Conservation (phyloP, 2,113 vertebrate species). For the Pelodiscus sinensis region DNA sequence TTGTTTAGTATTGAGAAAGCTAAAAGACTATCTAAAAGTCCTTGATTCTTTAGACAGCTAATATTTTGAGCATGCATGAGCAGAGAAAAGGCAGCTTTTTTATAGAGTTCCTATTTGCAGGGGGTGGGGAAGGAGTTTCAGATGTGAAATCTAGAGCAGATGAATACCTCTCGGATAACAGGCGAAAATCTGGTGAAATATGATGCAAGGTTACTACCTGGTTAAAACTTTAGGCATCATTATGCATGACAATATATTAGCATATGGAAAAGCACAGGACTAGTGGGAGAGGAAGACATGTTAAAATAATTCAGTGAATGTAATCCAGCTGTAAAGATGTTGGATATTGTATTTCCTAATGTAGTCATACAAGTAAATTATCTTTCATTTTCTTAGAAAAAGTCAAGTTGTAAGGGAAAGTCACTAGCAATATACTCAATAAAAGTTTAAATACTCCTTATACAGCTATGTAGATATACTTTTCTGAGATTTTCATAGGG, state of each 20-base stretch:
- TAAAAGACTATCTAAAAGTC: not conserved
- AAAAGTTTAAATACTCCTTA: not conserved
- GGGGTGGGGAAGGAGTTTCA: not conserved
- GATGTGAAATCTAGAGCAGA: not conserved
- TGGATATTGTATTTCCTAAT: conserved; percentile 1
- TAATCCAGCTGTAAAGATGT: not conserved
- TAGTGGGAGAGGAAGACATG: not conserved
- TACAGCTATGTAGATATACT: not conserved
- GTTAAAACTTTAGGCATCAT: not conserved
- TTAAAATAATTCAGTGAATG: not conserved
- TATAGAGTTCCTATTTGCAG: not conserved
- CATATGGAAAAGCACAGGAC: not conserved
- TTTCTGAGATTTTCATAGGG: not conserved
- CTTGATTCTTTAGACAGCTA: not conserved
- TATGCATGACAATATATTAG: not conserved
- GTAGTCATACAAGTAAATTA: conserved; percentile 7
- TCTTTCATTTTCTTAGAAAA: not conserved
- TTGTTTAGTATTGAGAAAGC: not conserved
- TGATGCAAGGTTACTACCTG: not conserved
- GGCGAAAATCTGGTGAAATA: not conserved
- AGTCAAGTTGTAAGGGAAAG: not conserved
- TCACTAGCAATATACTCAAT: not conserved
- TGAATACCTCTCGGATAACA: not conserved
- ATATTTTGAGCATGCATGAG: not conserved
- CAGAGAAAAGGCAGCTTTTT: not conserved